phyloP scores from a whole-genome alignment of 2,888 invertebrate genomes.

The Pyrrhosoma nymphula region DNA sequence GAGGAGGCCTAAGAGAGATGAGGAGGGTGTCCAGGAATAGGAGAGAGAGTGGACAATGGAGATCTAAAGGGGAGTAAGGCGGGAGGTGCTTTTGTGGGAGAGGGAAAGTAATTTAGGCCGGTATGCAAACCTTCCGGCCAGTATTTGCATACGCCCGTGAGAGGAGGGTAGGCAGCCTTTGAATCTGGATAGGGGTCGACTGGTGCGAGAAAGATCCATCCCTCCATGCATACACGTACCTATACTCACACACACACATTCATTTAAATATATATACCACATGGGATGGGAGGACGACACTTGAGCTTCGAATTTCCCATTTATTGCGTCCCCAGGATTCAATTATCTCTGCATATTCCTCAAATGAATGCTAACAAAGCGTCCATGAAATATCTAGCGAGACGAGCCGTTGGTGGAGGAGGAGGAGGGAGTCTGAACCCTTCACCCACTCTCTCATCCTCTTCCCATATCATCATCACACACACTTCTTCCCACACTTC shows the following conservation, averaged over 20 bases:
- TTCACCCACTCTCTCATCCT: no score
- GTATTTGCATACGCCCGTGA: not conserved
- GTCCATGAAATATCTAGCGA: not conserved
- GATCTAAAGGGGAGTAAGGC: not conserved
- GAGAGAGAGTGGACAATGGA: not conserved
- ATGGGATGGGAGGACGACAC: not conserved
- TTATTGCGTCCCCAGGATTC: slow-evolving; percentile 1
- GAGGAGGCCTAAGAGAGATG: no score
- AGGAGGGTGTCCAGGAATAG: not conserved
- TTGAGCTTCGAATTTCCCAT: not conserved
- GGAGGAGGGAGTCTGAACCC: no score
- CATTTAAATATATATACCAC: not conserved
- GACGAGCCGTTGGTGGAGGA: not conserved
- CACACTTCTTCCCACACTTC: no score
- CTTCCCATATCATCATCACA: no score
- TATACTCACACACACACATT: not conserved
- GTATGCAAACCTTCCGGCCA: not conserved
- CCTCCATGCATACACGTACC: not conserved
- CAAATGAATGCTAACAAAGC: slow-evolving; percentile 16
- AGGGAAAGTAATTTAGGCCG: slow-evolving; percentile 31
- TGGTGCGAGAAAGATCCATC: not conserved
- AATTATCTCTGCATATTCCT: slow-evolving; percentile 32
- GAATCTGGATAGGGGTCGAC: not conserved
- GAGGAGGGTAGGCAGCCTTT: not conserved
- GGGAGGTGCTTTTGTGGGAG: not conserved